Conservation (phyloP, 2,888 invertebrate species). For the Drosophila mimica region DNA sequence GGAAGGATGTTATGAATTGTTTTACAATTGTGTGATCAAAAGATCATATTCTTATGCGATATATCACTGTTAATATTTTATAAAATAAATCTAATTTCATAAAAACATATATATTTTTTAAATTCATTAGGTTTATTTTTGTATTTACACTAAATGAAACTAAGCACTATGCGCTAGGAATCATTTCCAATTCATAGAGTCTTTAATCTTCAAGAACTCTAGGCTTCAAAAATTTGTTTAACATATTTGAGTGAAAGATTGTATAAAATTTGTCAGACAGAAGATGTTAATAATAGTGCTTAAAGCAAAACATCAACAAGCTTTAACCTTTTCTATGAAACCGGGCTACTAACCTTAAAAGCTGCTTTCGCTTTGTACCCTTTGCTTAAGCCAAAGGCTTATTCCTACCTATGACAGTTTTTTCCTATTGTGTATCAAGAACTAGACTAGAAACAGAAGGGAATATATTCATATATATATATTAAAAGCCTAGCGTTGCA, state of each 20-base stretch:
- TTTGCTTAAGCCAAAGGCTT: conserved; percentile 1
- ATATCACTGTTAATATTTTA: background rate
- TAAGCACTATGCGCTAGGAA: background rate
- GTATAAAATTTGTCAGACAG: background rate
- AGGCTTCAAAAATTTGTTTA: background rate
- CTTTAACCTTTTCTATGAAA: background rate
- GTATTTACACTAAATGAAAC: background rate
- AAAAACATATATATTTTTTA: no score
- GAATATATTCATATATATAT: background rate
- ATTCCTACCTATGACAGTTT: background rate
- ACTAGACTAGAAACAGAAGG: conserved; percentile 37
- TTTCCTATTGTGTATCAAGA: conserved; percentile 11
- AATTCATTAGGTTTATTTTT: background rate
- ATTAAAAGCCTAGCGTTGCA: conserved; percentile 39
- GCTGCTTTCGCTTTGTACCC: conserved; percentile 1
- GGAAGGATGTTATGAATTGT: background rate
- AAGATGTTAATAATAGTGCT: background rate
- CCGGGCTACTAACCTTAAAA: conserved; percentile 24
- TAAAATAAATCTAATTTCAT: background rate
- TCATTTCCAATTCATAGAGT: background rate
- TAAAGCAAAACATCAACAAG: background rate
- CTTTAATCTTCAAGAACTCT: background rate
- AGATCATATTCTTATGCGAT: background rate
- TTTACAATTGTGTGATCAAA: background rate
- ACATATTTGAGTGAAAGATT: background rate